Conservation (phyloP, 2,113 vertebrate genomes). For the Ardeotis arabs region DNA sequence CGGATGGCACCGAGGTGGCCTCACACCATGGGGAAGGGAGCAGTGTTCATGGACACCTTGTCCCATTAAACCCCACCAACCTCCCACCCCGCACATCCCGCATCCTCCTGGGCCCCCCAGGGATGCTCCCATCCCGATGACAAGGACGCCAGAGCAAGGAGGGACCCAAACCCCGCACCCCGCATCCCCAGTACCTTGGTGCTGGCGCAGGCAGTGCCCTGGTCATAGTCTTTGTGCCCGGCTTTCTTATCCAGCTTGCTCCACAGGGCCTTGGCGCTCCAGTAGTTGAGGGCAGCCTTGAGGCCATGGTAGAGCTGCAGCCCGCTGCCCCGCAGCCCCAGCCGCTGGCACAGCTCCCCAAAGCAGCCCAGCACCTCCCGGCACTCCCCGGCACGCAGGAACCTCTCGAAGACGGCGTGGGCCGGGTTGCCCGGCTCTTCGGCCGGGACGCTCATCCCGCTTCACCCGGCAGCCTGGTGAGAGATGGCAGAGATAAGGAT, state of each 20-base stretch:
- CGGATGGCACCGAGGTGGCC: background rate
- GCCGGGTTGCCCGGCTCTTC: conserved; percentile 71
- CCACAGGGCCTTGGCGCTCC: conserved; percentile 94
- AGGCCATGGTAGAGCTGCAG: conserved; percentile 83
- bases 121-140: background rate
- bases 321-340: conserved; percentile 78
- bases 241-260: conserved; percentile 91
- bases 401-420: conserved; percentile 84
- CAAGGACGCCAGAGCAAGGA: background rate
- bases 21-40: background rate
- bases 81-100: background rate
- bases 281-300: conserved; percentile 90
- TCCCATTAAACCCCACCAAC: background rate
- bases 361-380: conserved; percentile 84
- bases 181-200: conserved; percentile 79
- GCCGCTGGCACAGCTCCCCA: conserved; percentile 77
- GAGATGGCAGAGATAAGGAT: background rate
- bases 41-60: background rate
- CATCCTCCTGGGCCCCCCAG: background rate
- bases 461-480: background rate
- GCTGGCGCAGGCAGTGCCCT: conserved; percentile 81
- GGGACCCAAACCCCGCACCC: background rate
- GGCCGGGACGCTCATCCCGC: background rate
- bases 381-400: conserved; percentile 81
- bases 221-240: conserved; percentile 82